Percentiles rank a stretch among this genome's conserved stretches.
Evolutionary conservation across 2,113 vertebrate genomes (phyloP).

Genomic region (Eulemur macaco): DNA sequence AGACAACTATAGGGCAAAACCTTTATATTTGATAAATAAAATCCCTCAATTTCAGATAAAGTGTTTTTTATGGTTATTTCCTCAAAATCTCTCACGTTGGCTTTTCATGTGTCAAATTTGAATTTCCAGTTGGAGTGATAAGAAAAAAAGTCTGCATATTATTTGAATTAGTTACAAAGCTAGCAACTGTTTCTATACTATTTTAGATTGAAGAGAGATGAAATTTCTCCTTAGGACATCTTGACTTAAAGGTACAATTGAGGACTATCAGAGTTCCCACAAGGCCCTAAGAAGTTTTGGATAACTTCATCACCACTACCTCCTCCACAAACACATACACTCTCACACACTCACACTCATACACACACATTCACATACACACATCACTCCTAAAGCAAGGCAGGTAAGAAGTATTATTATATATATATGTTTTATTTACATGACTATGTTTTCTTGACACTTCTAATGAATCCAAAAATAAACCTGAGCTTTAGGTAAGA

Average conservation of each 20-base stretch:
- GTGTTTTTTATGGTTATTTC: slow-evolving; percentile 52
- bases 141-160: slow-evolving; percentile 57
- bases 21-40: slow-evolving; percentile 68
- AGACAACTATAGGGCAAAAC: slow-evolving; percentile 36
- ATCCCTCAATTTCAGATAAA: slow-evolving; percentile 65
- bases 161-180: slow-evolving; percentile 58
- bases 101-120: slow-evolving; percentile 57
- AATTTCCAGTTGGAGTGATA: slow-evolving; percentile 39
- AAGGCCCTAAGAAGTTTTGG: neutral
- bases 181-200: slow-evolving; percentile 30
- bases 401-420: neutral
- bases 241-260: slow-evolving; percentile 16
- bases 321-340: neutral
- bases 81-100: slow-evolving; percentile 49
- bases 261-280: neutral
- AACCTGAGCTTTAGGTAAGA: neutral
- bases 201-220: slow-evolving; percentile 49
- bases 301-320: neutral
- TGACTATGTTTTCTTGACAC: slow-evolving; percentile 9
- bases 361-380: neutral
- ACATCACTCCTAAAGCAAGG: neutral
- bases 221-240: slow-evolving; percentile 38
- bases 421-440: neutral
- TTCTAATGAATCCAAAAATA: slow-evolving; percentile 18
- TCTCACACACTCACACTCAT: neutral